Conservation (phyloP, 2,888 invertebrate genomes). For the Megalurothrips usitatus region DNA sequence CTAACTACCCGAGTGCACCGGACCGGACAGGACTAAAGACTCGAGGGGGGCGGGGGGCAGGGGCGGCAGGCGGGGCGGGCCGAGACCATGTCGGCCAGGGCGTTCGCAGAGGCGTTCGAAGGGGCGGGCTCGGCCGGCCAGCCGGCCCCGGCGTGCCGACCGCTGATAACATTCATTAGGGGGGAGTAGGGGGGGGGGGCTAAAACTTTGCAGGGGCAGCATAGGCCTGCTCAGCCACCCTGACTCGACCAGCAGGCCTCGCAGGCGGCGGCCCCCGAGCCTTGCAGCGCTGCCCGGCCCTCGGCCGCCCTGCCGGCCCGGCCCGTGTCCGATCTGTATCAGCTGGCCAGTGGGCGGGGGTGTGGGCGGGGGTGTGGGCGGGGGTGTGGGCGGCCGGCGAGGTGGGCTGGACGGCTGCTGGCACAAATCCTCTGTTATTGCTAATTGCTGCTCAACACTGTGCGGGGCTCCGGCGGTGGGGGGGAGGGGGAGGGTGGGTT, state of each 20-base stretch:
- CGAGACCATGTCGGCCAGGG: too few species aligned
- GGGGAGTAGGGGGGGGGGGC: too few species aligned
- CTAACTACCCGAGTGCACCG: too few species aligned
- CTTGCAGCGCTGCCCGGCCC: too few species aligned
- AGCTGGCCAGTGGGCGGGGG: not conserved
- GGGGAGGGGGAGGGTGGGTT: not conserved
- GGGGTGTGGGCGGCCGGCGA: not conserved
- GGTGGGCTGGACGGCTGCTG: not conserved
- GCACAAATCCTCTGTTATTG: constrained; percentile 24
- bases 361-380: not conserved
- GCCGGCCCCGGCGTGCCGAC: not conserved
- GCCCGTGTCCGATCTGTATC: constrained; percentile 12
- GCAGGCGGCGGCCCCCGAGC: too few species aligned
- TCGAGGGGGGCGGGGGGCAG: too few species aligned
- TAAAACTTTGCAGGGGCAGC: constrained; percentile 1
- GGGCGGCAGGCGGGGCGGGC: too few species aligned
- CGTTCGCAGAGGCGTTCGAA: too few species aligned
- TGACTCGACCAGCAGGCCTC: too few species aligned
- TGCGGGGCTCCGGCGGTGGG: not conserved
- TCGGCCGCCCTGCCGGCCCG: not conserved
- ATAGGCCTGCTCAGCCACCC: not conserved
- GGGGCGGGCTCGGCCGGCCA: too few species aligned
- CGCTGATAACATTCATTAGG: constrained; percentile 17
- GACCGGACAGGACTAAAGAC: too few species aligned
- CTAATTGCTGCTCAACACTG: constrained; percentile 22